These are phyloP conservation scores for Phoebastria nigripes DNA, from an alignment of 2,797 vertebrate species.

Conservation along the genomic window DNA sequence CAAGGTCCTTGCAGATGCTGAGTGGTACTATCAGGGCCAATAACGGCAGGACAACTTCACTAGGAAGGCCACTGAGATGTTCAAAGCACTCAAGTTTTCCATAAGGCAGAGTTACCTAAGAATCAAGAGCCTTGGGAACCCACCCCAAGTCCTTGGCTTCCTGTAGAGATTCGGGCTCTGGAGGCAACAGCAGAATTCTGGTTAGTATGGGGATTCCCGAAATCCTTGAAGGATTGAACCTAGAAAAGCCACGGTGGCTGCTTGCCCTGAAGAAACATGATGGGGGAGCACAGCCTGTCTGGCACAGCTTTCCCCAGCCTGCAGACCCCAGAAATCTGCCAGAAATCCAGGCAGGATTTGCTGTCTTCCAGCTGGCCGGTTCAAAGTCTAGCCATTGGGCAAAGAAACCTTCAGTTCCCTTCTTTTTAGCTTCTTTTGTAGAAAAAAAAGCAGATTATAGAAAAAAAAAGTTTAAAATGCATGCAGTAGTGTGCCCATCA, in stretches of 20 bases:
- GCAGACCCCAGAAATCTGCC: neutral
- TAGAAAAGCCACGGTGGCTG: neutral
- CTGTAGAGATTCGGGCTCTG: neutral
- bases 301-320: neutral
- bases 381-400: conserved; percentile 22
- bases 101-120: neutral
- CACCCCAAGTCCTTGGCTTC: neutral
- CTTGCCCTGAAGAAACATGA: neutral
- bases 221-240: neutral
- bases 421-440: neutral
- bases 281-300: neutral
- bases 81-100: neutral
- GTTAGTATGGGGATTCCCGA: neutral
- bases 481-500: neutral
- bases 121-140: neutral
- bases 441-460: neutral
- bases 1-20: neutral
- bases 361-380: conserved; percentile 13
- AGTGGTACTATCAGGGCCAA: neutral
- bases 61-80: neutral
- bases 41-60: neutral
- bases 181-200: neutral
- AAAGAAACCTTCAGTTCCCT: neutral
- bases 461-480: neutral
- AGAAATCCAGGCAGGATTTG: conserved; percentile 16